A percentile compares a stretch with the other conserved stretches of the same genome.
Evolutionary conservation across 2,888 invertebrate species (phyloP).

Genomic region (Metellina segmentata): DNA sequence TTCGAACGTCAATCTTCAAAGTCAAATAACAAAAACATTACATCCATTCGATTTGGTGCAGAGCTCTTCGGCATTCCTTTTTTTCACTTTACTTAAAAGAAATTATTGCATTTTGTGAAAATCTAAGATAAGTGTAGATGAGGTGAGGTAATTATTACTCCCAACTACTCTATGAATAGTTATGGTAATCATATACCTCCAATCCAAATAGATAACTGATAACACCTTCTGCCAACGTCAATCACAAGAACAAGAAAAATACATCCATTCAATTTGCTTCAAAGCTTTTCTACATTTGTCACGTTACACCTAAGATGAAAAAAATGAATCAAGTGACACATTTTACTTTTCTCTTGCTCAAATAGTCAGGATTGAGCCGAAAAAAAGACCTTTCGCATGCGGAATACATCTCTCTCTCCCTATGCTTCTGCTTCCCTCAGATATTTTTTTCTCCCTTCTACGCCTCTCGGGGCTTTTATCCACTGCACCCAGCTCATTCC

Average conservation of each 20-base stretch:
- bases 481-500: conserved; percentile 9
- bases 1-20: neutral
- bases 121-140: no score
- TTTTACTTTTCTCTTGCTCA: neutral
- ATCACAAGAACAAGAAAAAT: neutral
- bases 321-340: neutral
- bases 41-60: neutral
- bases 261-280: neutral
- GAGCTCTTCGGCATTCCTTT: neutral
- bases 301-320: neutral
- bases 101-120: neutral
- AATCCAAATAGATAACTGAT: no score
- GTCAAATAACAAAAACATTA: neutral
- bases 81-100: neutral
- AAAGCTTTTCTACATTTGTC: neutral
- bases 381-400: conserved; percentile 12
- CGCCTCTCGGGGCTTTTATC: conserved; percentile 13
- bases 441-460: conserved; percentile 7
- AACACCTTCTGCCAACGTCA: no score
- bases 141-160: no score
- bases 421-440: neutral
- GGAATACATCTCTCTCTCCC: conserved; percentile 10
- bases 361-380: neutral
- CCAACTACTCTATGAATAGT: no score
- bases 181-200: no score